Evolutionary conservation across 2,888 invertebrate species (phyloP), one percentile per base, ranked within the genome.

Genomic region (Caenorhabditis auriculariae): DNA sequence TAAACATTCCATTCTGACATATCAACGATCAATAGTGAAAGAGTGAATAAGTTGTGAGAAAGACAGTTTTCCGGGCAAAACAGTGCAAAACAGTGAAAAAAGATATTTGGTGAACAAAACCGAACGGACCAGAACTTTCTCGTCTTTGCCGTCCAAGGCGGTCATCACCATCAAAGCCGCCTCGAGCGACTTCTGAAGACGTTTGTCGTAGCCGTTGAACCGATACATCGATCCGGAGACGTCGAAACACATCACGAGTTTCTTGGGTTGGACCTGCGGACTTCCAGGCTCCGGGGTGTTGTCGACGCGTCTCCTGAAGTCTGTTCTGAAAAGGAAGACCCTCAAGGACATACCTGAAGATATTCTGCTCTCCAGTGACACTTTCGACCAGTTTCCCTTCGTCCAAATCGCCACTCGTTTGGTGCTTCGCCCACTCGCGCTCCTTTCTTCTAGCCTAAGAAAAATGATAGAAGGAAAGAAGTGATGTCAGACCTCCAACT

Each of bases 171-270:
- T 87, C 0, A 93, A 89, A 15, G 73, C 67, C 2, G 78, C 58
- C 42, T 78, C 78, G 35, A 78, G 42, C 6, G 76, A 72, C 60
- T 93, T 87, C 81, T 94, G 92, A 54, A 96, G 86, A 50, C 95
- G 88, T 0, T 91, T 90, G 84, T 96, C 96, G 83, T 93, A 91
- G 0, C 93, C 90, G 82, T 96, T 95, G 82, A 95, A 95, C 86
- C 91, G 88, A 81, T 95, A 95, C 94, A 95, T 95, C 69, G 92
- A 93, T 3, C 94, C 95, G 2, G 93, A 93, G 0, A 94, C 93
- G 83, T 96, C 96, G 0, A 91, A 63, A 28, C 66, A 66, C 3
- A 78, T 46, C 27, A 68, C 53, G 15, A 78, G 43, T 4, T 91
- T 85, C 83, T 95, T 96, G 2, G 95, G 93, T 78, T 89, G 90